Conservation (phyloP, 2,888 invertebrate species). For the Caenorhabditis auriculariae region DNA sequence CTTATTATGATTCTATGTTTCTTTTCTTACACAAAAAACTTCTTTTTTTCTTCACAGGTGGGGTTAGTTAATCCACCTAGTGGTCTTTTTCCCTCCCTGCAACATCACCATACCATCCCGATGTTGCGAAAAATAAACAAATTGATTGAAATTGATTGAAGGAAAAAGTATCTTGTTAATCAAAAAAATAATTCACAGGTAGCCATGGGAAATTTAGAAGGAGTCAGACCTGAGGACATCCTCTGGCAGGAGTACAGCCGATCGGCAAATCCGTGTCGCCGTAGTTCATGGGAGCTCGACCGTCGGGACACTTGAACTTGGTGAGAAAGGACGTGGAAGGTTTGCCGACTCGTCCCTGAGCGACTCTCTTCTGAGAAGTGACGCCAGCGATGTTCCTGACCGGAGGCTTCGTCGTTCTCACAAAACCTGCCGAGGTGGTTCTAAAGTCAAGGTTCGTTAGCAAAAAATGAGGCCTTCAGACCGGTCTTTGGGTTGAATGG, state of each 20-base stretch:
- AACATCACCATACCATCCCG: no score
- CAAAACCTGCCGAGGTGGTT: no score
- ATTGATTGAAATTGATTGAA: not conserved
- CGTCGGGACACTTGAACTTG: constrained; percentile 39
- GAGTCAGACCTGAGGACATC: constrained; percentile 32
- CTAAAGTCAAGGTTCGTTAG: no score
- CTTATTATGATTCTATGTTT: no score
- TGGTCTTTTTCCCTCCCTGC: no score
- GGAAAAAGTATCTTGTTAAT: not conserved
- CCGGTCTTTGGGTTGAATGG: constrained; percentile 4
- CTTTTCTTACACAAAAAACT: no score
- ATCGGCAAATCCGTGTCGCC: constrained; percentile 44
- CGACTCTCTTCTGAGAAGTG: not conserved
- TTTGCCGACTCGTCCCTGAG: not conserved
- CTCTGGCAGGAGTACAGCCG: constrained; percentile 33
- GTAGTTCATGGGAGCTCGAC: constrained; percentile 38
- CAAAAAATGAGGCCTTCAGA: no score
- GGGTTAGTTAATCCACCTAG: no score
- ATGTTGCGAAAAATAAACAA: no score
- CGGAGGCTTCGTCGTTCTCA: not conserved
- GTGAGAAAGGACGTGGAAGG: not conserved
- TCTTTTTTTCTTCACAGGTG: no score
- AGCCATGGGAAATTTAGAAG: not conserved
- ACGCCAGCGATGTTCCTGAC: not conserved
- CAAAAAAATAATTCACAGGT: not conserved